Evolutionary conservation across 2,113 vertebrate genomes (phyloP), one percentile per base, ranked within the genome.

Genomic region (Onychostoma macrolepis): DNA sequence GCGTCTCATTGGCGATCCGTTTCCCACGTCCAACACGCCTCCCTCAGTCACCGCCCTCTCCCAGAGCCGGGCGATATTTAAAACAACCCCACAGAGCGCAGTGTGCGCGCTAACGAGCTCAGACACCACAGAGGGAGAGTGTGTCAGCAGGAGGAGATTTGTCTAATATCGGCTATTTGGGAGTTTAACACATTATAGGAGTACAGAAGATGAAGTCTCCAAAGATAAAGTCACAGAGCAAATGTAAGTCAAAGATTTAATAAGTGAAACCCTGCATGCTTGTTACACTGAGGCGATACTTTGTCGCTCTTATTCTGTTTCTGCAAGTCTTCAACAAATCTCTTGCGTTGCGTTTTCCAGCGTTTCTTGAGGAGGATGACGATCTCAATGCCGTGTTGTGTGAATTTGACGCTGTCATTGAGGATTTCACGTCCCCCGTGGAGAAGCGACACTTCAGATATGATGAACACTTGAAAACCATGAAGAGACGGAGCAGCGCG

Each of bases 401-500:
- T 0, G 98, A 99, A 93, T 98, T 99, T 43, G 97, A 98, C 53
- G 97, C 97, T 0, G 97, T 99, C 90, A 96, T 99, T 78, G 97
- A 96, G 0, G 97, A 99, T 88, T 97, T 99, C 93, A 94, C 96
- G 48, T 97, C 97, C 11, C 97, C 97, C 43, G 93, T 96, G 87
- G 96, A 96, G 89, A 96, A 96, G 90, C 95, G 97, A 83, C 97
- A 96, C 93, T 98, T 97, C 94, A 90, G 95, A 88, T 99, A 97
- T 86, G 96, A 97, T 9, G 96, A 98, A 45, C 98, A 98, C 90
- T 94, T 99, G 93, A 94, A 96, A 91, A 96, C 94, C 41, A 92
- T 96, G 96, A 99, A 99, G 92, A 95, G 98, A 90, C 90, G 97
- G 87, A 98, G 97, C 95, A 97, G 97, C 92, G 95, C 96, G 43